Conservation (phyloP, 2,797 vertebrate species). For the Eleutherodactylus coqui region DNA sequence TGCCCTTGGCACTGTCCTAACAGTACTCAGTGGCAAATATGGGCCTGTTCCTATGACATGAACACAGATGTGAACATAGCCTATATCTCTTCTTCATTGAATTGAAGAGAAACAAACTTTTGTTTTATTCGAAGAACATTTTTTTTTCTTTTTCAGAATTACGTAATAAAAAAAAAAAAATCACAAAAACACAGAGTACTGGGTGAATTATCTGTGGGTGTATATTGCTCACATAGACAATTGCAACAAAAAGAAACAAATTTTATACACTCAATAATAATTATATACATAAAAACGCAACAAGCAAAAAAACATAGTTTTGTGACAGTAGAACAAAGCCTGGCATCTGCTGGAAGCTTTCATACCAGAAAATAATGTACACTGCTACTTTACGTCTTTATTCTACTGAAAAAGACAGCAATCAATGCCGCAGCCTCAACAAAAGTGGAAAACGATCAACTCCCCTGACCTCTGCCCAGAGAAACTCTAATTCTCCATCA, state of each 20-base stretch:
- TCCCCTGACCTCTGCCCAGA: neutral
- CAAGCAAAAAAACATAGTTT: neutral
- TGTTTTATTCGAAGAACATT: neutral
- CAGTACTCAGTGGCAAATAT: too few species aligned
- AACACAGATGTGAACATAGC: too few species aligned
- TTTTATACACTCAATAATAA: conserved; percentile 37
- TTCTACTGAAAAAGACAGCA: neutral
- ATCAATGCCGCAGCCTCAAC: neutral
- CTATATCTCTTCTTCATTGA: neutral
- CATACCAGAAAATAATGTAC: neutral
- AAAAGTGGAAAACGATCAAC: neutral
- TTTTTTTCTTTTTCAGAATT: neutral
- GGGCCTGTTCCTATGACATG: neutral
- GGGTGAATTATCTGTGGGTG: conserved; percentile 31
- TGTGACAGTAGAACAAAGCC: conserved; percentile 1
- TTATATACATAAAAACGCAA: neutral
- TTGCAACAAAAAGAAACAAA: conserved; percentile 30
- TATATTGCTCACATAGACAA: conserved; percentile 27
- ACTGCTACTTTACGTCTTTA: neutral
- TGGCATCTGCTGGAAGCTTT: neutral
- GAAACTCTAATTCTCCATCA: neutral
- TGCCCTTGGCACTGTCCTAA: too few species aligned
- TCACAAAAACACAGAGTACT: neutral
- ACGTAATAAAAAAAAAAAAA: conserved; percentile 6
- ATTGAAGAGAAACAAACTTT: neutral